Evolutionary conservation across 1,140 invertebrate species (phyloP).

Genomic region (Ceratina australensis): DNA sequence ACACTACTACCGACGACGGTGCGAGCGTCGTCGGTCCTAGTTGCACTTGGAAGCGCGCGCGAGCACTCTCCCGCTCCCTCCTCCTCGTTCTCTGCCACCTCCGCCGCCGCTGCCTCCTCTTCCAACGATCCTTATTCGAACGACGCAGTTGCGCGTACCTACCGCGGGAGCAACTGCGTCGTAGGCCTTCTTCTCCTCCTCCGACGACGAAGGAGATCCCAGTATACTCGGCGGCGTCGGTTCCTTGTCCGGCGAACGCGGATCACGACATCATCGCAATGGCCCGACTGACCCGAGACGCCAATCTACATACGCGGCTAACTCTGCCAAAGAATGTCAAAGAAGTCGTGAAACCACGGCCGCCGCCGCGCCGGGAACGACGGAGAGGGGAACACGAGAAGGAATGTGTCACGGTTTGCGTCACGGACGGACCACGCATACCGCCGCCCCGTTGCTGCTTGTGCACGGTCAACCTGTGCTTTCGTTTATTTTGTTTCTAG

Average conservation of each 20-base stretch:
- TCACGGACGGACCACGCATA: conserved; percentile 26
- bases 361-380: neutral
- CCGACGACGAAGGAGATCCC: conserved; percentile 55
- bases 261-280: neutral
- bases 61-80: conserved; percentile 9
- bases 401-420: conserved; percentile 35
- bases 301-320: conserved; percentile 26
- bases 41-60: conserved; percentile 1
- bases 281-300: conserved; percentile 13
- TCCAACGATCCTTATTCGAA: conserved; percentile 62
- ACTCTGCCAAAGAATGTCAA: conserved; percentile 28
- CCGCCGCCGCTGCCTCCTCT: conserved; percentile 9
- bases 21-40: too few species aligned
- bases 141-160: conserved; percentile 67
- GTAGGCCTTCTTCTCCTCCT: conserved; percentile 47
- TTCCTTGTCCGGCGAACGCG: conserved; percentile 55
- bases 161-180: conserved; percentile 65
- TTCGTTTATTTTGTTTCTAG: neutral
- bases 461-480: neutral
- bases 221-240: conserved; percentile 28
- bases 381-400: conserved; percentile 1
- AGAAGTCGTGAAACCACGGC: conserved; percentile 28
- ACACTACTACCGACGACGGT: neutral
- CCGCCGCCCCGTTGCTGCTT: too few species aligned
- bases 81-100: neutral